Evolutionary conservation across 2,113 vertebrate genomes (phyloP).

Genomic region (Nipponia nippon): DNA sequence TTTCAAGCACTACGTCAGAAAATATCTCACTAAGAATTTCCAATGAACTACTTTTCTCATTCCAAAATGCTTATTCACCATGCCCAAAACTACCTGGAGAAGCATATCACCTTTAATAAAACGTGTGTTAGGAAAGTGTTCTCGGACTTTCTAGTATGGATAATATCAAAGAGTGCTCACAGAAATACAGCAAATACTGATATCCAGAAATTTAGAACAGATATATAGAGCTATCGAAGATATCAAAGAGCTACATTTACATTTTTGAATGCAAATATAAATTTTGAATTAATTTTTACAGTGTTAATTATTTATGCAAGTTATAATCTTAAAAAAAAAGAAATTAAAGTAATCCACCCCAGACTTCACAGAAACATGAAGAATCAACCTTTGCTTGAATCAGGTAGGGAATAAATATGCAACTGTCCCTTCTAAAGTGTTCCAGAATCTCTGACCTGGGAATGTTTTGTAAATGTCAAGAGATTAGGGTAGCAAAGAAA

Average conservation of each 20-base stretch:
- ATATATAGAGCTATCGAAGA: background rate
- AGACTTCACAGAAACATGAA: background rate
- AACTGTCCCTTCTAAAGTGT: background rate
- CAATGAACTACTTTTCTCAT: background rate
- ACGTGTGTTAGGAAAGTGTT: background rate
- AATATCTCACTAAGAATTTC: background rate
- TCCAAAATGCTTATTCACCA: background rate
- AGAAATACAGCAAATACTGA: background rate
- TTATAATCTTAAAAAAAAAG: background rate
- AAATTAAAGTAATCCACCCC: background rate
- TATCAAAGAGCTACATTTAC: background rate
- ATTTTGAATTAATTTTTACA: background rate
- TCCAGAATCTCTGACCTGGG: background rate
- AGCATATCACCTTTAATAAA: background rate
- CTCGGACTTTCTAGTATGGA: background rate
- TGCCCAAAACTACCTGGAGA: background rate
- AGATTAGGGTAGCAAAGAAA: background rate
- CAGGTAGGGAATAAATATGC: background rate
- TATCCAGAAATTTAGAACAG: background rate
- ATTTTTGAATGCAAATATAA: background rate
- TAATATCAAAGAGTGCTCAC: background rate
- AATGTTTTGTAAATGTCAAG: background rate
- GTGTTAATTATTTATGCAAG: background rate
- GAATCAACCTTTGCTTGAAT: background rate
- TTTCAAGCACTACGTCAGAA: background rate